Percentiles rank a stretch among this genome's conserved stretches.
Evolutionary conservation across 2,888 invertebrate species (phyloP).

Genomic region (Caenorhabditis sp.): DNA sequence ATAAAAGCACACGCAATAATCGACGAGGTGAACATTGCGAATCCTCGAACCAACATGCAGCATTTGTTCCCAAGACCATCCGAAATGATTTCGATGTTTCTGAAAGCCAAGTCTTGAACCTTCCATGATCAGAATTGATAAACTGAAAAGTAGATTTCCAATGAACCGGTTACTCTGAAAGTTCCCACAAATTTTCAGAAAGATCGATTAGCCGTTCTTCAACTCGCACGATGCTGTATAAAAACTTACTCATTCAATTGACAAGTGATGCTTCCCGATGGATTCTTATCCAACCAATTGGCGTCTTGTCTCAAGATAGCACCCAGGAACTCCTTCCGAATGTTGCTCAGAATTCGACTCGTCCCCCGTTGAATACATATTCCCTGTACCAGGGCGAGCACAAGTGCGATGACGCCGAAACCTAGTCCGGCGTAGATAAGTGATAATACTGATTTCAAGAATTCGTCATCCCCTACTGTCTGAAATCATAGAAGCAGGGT

Average conservation of each 20-base stretch:
- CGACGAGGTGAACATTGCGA: slow-evolving; percentile 71
- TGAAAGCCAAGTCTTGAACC: too few relatives aligned
- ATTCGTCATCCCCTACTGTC: slow-evolving; percentile 51
- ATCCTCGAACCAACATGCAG: slow-evolving; percentile 71
- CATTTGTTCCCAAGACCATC: slow-evolving; percentile 72
- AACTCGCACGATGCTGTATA: not conserved
- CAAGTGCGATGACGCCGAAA: slow-evolving; percentile 52
- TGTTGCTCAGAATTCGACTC: slow-evolving; percentile 33
- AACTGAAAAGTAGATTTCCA: too few relatives aligned
- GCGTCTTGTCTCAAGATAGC: slow-evolving; percentile 72
- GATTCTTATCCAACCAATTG: slow-evolving; percentile 63
- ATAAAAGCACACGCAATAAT: slow-evolving; percentile 68
- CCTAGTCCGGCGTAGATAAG: slow-evolving; percentile 54
- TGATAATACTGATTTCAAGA: slow-evolving; percentile 41
- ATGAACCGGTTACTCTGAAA: too few relatives aligned
- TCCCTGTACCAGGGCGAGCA: slow-evolving; percentile 62
- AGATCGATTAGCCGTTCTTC: too few relatives aligned
- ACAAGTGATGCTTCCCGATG: slow-evolving; percentile 69
- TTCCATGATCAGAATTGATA: too few relatives aligned
- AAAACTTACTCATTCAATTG: slow-evolving; percentile 72
- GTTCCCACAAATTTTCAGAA: not conserved
- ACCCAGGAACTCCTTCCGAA: slow-evolving; percentile 64
- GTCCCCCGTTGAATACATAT: slow-evolving; percentile 63
- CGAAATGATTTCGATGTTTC: slow-evolving; percentile 66
- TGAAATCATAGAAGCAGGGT: not conserved